A percentile compares a stretch with the other conserved stretches of the same genome.
phyloP scores from a whole-genome alignment of 2,797 vertebrate genomes.

The Nannoperca australis region DNA sequence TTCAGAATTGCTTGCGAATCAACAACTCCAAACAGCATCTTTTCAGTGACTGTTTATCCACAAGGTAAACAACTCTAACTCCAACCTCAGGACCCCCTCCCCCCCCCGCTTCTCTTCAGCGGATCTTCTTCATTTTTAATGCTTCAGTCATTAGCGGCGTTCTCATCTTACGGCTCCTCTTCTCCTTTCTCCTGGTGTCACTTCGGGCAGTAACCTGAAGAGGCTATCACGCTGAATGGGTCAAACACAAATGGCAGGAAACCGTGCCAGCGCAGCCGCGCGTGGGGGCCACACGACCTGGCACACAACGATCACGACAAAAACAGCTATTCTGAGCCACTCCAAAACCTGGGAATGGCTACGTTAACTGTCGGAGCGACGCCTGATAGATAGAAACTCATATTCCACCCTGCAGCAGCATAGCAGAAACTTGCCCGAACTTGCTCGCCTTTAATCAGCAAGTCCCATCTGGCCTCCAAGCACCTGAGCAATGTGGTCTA shows the following conservation, averaged over 20 bases:
- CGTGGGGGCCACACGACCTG: conserved; percentile 2
- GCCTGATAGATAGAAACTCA: conserved; percentile 15
- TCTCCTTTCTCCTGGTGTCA: conserved; percentile 56
- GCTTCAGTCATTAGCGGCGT: conserved; percentile 52
- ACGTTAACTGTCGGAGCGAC: background rate
- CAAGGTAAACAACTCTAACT: conserved; percentile 53
- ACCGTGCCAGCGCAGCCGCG: conserved; percentile 18
- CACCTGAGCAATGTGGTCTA: conserved; percentile 68
- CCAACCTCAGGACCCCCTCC: background rate
- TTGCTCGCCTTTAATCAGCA: conserved; percentile 61
- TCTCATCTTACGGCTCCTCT: conserved; percentile 73
- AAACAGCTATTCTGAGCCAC: background rate
- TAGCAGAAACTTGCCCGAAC: conserved; percentile 71
- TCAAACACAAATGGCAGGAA: conserved; percentile 47
- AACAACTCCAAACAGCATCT: conserved; percentile 22
- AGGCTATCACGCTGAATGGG: conserved; percentile 55
- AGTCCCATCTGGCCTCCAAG: conserved; percentile 57
- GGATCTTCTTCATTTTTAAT: conserved; percentile 80
- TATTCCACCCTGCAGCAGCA: conserved; percentile 24
- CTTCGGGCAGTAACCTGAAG: conserved; percentile 68
- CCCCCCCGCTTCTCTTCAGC: conserved; percentile 1
- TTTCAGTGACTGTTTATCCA: conserved; percentile 25
- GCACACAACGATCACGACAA: background rate
- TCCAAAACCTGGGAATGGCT: background rate
- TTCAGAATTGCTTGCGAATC: conserved; percentile 11